Evolutionary conservation across 2,888 invertebrate genomes (phyloP).

Genomic region (Pachymerium ferrugineum): DNA sequence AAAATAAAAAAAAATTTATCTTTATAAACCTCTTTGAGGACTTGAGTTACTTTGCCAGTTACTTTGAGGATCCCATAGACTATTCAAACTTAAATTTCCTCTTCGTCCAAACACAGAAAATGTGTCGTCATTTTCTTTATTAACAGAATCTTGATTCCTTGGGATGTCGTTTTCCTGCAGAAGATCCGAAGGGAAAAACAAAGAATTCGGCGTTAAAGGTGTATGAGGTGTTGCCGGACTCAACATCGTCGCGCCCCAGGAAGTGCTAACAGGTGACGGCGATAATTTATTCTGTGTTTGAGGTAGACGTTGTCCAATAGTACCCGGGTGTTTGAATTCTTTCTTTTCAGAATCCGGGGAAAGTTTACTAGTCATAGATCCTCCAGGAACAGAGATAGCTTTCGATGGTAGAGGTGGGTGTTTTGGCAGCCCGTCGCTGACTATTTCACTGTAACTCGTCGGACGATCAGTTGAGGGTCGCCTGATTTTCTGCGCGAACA

Average conservation of each 20-base stretch:
- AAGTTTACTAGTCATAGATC: background rate
- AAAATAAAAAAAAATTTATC: background rate
- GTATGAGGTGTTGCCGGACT: conserved; percentile 29
- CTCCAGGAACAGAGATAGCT: background rate
- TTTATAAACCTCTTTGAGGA: background rate
- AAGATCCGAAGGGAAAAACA: background rate
- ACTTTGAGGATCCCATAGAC: background rate
- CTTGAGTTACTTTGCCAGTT: background rate
- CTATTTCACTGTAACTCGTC: conserved; percentile 25
- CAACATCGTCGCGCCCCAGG: background rate
- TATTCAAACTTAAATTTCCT: background rate
- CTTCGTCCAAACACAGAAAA: background rate
- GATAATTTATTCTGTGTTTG: background rate
- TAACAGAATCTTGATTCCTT: background rate
- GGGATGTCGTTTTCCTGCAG: background rate
- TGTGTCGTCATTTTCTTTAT: background rate
- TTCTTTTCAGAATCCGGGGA: background rate
- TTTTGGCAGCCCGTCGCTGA: conserved; percentile 20
- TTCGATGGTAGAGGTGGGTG: background rate
- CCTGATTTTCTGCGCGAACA: conserved; percentile 32
- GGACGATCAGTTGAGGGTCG: conserved; percentile 6
- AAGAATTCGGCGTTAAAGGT: background rate
- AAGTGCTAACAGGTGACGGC: background rate
- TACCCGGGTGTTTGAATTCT: conserved; percentile 20
- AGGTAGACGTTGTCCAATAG: conserved; percentile 12